Conservation (phyloP, 2,113 vertebrate species). For the Mesembrinibis cayennensis region DNA sequence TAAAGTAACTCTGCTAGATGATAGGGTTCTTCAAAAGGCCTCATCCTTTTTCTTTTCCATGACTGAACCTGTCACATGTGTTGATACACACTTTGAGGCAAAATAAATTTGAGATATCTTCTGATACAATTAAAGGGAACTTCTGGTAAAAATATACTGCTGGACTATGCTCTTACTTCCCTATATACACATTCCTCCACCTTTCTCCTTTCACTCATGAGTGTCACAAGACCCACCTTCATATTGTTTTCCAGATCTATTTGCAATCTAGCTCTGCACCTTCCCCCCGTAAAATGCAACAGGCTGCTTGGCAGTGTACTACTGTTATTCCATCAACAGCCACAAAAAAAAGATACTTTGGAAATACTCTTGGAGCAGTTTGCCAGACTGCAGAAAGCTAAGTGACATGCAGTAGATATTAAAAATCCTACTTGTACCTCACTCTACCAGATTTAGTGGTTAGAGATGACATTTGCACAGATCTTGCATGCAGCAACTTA, state of each 20-base stretch:
- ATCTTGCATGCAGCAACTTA: not conserved
- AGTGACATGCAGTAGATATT: not conserved
- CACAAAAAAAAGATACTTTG: no score
- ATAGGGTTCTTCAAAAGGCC: not conserved
- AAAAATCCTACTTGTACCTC: not conserved
- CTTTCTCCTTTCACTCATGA: not conserved
- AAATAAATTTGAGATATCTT: not conserved
- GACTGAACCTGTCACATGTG: not conserved
- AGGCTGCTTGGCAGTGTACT: not conserved
- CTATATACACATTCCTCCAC: not conserved
- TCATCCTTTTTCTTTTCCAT: not conserved
- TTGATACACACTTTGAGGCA: not conserved
- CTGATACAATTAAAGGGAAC: not conserved
- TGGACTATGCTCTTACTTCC: not conserved
- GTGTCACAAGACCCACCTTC: not conserved
- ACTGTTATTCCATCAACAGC: not conserved
- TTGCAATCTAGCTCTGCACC: not conserved
- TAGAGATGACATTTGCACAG: not conserved
- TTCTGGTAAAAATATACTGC: not conserved
- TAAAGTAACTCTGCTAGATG: not conserved
- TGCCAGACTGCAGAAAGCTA: not conserved
- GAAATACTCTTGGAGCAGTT: not conserved
- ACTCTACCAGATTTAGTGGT: not conserved
- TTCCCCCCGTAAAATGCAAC: not conserved
- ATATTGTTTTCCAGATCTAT: not conserved